Conservation (phyloP, 2,113 vertebrate genomes). For the Amphiprion ocellaris region DNA sequence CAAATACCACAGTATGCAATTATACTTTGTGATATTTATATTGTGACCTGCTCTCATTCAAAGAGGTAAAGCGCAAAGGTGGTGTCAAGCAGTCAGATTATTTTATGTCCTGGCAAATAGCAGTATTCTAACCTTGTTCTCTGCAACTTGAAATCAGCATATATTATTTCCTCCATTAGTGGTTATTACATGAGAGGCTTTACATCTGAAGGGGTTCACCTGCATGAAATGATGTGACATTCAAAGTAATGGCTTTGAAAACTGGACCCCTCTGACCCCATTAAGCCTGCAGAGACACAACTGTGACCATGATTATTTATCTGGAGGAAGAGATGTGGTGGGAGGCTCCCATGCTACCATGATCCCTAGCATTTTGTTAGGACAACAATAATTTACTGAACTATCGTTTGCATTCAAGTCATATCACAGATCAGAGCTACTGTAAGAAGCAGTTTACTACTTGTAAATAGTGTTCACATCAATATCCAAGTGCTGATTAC, state of each 20-base stretch:
- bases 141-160: constrained; percentile 33
- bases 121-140: constrained; percentile 29
- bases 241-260: constrained; percentile 47
- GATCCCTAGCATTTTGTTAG: neutral
- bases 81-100: constrained; percentile 11
- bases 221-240: constrained; percentile 49
- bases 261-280: constrained; percentile 34
- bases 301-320: neutral
- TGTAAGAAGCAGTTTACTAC: too few relatives aligned
- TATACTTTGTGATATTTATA: constrained; percentile 59
- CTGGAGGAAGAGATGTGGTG: neutral
- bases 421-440: neutral
- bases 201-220: constrained; percentile 4
- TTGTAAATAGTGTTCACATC: too few relatives aligned
- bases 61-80: constrained; percentile 44
- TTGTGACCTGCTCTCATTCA: constrained; percentile 47
- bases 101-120: constrained; percentile 38
- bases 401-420: neutral
- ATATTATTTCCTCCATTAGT: constrained; percentile 35
- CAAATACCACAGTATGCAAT: constrained; percentile 58
- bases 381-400: neutral
- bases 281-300: constrained; percentile 32
- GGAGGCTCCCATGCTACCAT: neutral
- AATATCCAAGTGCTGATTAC: too few relatives aligned
- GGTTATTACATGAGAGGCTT: constrained; percentile 25